These are phyloP conservation scores for Hermaeophaga mercurialis DNA, from an alignment of 2,888 invertebrate genomes.

Conservation along the genomic window DNA sequence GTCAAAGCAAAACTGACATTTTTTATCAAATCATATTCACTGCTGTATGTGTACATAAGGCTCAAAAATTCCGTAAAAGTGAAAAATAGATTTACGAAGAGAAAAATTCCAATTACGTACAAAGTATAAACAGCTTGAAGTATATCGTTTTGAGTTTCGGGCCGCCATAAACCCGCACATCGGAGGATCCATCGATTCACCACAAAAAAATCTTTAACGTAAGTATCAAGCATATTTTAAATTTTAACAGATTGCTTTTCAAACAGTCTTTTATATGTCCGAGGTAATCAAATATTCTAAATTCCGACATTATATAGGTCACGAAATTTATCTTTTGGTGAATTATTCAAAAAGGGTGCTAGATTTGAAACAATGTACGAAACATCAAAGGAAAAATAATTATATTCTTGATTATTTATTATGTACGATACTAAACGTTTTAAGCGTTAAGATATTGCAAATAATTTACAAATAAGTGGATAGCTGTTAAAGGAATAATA, in stretches of 20 bases:
- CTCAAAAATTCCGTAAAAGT: slow-evolving; percentile 49
- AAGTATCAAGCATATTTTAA: slow-evolving; percentile 25
- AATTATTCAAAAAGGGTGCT: not conserved
- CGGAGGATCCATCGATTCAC: slow-evolving; percentile 48
- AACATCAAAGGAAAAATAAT: not conserved
- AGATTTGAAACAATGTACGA: not conserved
- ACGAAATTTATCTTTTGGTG: not conserved
- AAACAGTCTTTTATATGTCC: not conserved
- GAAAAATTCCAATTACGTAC: slow-evolving; percentile 44
- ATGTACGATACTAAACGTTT: not conserved
- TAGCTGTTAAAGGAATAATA: no score
- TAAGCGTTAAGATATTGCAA: not conserved
- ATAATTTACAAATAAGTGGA: not conserved
- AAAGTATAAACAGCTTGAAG: slow-evolving; percentile 40
- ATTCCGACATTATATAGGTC: not conserved
- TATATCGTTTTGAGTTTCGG: slow-evolving; percentile 38
- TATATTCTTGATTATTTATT: not conserved
- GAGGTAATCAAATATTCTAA: not conserved
- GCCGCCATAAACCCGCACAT: slow-evolving; percentile 49
- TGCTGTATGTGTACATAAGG: slow-evolving; percentile 44
- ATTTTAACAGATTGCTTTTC: not conserved
- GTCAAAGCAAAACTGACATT: slow-evolving; percentile 50
- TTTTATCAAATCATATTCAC: slow-evolving; percentile 48
- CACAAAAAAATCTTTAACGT: slow-evolving; percentile 45
- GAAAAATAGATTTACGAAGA: slow-evolving; percentile 49